Conservation (phyloP, 2,797 vertebrate species). For the Toxotes lorentzi region DNA sequence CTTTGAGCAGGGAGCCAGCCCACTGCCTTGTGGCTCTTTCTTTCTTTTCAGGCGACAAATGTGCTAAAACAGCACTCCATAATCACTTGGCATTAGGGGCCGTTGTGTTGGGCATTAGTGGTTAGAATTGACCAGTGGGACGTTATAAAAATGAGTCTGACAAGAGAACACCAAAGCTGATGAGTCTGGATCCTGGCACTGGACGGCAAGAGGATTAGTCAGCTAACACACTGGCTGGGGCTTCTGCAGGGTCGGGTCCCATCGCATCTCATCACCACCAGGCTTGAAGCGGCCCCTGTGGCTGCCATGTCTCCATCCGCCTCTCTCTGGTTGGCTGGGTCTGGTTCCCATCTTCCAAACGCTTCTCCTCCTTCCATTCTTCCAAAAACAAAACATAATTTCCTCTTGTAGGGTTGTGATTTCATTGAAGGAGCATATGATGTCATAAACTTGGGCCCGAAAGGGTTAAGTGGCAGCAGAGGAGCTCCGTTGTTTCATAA, state of each 20-base stretch:
- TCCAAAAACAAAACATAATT: constrained; percentile 45
- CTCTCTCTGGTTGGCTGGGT: constrained; percentile 51
- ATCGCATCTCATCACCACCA: constrained; percentile 80
- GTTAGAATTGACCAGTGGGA: constrained; percentile 84
- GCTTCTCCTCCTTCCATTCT: constrained; percentile 31
- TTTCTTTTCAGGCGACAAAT: constrained; percentile 85
- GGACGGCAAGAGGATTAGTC: constrained; percentile 83
- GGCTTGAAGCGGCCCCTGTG: constrained; percentile 72
- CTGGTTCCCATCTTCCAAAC: constrained; percentile 60
- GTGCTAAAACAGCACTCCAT: constrained; percentile 88
- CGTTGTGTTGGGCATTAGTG: constrained; percentile 89
- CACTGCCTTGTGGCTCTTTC: constrained; percentile 81
- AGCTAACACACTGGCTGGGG: constrained; percentile 79
- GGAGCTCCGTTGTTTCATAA: not conserved
- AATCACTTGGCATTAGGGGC: constrained; percentile 88
- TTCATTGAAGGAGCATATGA: constrained; percentile 52
- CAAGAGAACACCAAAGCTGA: constrained; percentile 87
- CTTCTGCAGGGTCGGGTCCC: constrained; percentile 78
- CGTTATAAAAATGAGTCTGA: constrained; percentile 86
- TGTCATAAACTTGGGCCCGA: constrained; percentile 22
- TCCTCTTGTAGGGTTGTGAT: constrained; percentile 26
- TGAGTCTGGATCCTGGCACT: constrained; percentile 87
- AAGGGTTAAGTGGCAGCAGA: constrained; percentile 25
- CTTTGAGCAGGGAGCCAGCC: constrained; percentile 82
- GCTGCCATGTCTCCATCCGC: constrained; percentile 68